Base-by-base conservation (phyloP, 1,140 invertebrate genomes). In the Drosophila ficusphila region DNA sequence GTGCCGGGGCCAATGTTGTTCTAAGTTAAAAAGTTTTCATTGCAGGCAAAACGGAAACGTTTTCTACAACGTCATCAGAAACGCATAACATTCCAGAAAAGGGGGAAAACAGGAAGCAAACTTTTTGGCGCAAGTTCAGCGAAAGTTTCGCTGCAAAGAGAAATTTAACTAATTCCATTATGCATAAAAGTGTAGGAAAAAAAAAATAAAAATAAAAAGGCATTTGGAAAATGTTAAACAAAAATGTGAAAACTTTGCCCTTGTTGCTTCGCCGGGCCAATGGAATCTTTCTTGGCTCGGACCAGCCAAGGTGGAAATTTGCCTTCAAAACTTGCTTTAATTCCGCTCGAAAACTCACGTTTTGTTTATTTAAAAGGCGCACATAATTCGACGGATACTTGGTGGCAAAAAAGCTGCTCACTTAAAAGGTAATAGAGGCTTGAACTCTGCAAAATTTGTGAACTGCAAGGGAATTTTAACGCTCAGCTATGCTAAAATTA, bases 101-200 rank as follows among this genome's bases (percentile, higher is more conserved):
- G 12, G 73, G 47, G 65, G 65, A 47, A 71, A 76, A 71, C 34
- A 62, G 70, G 54, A 67, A 64, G 64, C 41, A 44, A 81, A 82
- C 36, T 81, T 81, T 77, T 82, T 77, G 78, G 73, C 68, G 60
- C 73, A 81, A 82, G 78, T 81, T 81, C 78, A 81, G 78, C 60
- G 78, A 81, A 81, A 81, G 78, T 81, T 81, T 78, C 64, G 65
- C 77, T 54, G 61, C 67, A 67, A 83, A 73, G 60, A 64, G 78
- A 82, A 81, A 81, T 81, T 81, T 73, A 82, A 81, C 78, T 81
- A 81, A 81, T 81, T 77, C 78, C 68, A 81, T 81, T 81, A 82
- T 82, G 78, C 79, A 77, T 77, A 72, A 68, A 67, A 56, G 62
- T 64, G 56, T 64, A 53, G 14, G n/a, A n/a, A n/a, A n/a, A n/a